A percentile compares a stretch with the other conserved stretches of the same genome.
Evolutionary conservation across 1,140 invertebrate species (phyloP).

Genomic region (Adelges cooleyi): DNA sequence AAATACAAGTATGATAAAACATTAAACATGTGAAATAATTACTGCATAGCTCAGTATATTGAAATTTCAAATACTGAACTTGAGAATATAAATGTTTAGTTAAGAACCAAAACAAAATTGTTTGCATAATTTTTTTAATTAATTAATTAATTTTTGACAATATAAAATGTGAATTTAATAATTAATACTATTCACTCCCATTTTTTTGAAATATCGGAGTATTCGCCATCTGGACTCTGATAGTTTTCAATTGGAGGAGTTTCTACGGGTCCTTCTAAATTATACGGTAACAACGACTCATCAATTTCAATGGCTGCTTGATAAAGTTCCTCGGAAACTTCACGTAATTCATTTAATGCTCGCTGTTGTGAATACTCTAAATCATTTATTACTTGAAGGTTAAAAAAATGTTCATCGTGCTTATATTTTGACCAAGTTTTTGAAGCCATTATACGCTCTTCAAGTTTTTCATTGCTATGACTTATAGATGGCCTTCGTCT

Average conservation of each 20-base stretch:
- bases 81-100: too few relatives aligned
- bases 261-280: slow-evolving; percentile 52
- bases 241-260: slow-evolving; percentile 71
- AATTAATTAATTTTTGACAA: too few relatives aligned
- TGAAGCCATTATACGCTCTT: slow-evolving; percentile 45
- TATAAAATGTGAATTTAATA: too few relatives aligned
- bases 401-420: slow-evolving; percentile 45
- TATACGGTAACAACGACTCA: slow-evolving; percentile 51
- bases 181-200: slow-evolving; percentile 49
- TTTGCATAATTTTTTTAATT: too few relatives aligned
- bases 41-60: too few relatives aligned
- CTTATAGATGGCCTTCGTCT: slow-evolving; percentile 40
- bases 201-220: slow-evolving; percentile 65
- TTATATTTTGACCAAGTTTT: slow-evolving; percentile 66
- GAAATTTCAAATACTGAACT: too few relatives aligned
- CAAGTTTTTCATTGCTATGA: slow-evolving; percentile 42
- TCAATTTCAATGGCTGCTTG: slow-evolving; percentile 69
- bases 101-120: too few relatives aligned
- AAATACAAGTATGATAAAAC: too few relatives aligned
- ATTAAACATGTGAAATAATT: too few relatives aligned
- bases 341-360: slow-evolving; percentile 61
- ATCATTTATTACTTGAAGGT: slow-evolving; percentile 55
- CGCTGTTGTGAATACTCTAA: slow-evolving; percentile 55
- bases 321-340: slow-evolving; percentile 70
- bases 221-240: slow-evolving; percentile 69